A percentile compares a stretch with the other conserved stretches of the same genome.
Conservation (phyloP, 2,797 vertebrate genomes). For the Sphaeramia orbicularis region DNA sequence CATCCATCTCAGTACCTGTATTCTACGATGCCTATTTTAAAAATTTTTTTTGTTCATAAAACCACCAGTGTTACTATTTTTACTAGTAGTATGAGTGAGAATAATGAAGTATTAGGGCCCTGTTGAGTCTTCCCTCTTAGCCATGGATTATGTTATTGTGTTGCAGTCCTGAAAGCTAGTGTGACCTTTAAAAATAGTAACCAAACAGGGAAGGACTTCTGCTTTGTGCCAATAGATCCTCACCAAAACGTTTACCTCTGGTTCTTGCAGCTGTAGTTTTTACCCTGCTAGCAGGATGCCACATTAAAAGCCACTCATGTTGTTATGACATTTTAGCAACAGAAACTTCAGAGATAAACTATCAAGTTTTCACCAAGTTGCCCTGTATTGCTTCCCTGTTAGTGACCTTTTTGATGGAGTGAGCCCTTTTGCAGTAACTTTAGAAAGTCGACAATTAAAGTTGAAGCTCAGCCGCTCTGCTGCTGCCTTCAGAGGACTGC, state of each 20-base stretch:
- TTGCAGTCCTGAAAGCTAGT: background rate
- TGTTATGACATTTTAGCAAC: slow-evolving; percentile 52
- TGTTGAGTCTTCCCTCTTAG: background rate
- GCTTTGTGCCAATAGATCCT: background rate
- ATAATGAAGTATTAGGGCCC: background rate
- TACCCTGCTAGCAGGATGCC: slow-evolving; percentile 14
- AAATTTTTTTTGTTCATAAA: too few relatives aligned
- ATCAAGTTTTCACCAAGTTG: slow-evolving; percentile 14
- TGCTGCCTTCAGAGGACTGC: background rate
- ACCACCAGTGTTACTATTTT: background rate
- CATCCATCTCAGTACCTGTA: background rate
- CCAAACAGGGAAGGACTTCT: background rate
- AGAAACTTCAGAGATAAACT: slow-evolving; percentile 24
- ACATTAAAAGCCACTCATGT: slow-evolving; percentile 48
- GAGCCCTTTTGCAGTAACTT: slow-evolving; percentile 32
- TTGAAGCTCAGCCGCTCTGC: slow-evolving; percentile 2
- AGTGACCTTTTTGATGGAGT: slow-evolving; percentile 24
- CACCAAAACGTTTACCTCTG: background rate
- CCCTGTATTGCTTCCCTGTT: slow-evolving; percentile 12
- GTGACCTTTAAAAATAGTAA: slow-evolving; percentile 2
- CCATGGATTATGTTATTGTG: background rate
- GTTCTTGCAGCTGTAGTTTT: slow-evolving; percentile 14
- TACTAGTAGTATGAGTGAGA: background rate
- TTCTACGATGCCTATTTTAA: background rate
- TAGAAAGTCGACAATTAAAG: slow-evolving; percentile 19